Evolutionary conservation across 2,113 vertebrate genomes (phyloP), one percentile per base, ranked within the genome.

Genomic region (Labeo rohita): DNA sequence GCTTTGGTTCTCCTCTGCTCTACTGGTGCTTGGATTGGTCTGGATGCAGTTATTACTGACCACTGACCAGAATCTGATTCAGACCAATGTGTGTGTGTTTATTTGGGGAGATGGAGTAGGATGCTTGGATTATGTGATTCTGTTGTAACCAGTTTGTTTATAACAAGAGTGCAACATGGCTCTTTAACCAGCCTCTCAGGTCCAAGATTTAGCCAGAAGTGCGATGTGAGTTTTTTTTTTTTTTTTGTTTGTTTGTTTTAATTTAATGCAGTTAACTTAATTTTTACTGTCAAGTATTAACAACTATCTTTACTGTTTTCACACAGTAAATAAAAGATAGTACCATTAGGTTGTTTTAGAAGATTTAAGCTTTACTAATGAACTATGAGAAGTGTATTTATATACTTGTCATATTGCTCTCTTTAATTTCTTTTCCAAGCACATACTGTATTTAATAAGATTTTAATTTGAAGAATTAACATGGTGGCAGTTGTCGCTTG

Each of bases 11-110:
- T 21, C 11, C 73, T 80, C 34, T 18, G 43, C 8, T 90, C 90
- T 94, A 92, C 90, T 92, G 84, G 56, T 92, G 90, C 92, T 88
- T 94, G 90, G 89, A 87, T 91, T 94, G 87, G 74, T 88, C 47
- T 90, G 90, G 90, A 93, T 93, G 91, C 88, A 88, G 91, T 93
- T 92, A 87, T 93, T 94, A 90, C 84, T 74, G 73, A 77, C 78
- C 39, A 75, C 36, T 74, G 66, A 78, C 74, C 43, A 80, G 15
- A 80, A 80, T 74, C 43, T 59, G 72, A 56, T 76, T 84, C 39
- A 70, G 80, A 92, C 91, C 87, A 78, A 76, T 89, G 79, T 90
- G 91, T 90, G 92, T 56, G 84, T 88, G 80, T 84, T 89, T 91
- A 90, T 87, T 80, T 65, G 8, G 43, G n/a, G 82, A 86, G 85